Base-by-base conservation (phyloP, 1,140 invertebrate species). In the Sminthurides bifidus region DNA sequence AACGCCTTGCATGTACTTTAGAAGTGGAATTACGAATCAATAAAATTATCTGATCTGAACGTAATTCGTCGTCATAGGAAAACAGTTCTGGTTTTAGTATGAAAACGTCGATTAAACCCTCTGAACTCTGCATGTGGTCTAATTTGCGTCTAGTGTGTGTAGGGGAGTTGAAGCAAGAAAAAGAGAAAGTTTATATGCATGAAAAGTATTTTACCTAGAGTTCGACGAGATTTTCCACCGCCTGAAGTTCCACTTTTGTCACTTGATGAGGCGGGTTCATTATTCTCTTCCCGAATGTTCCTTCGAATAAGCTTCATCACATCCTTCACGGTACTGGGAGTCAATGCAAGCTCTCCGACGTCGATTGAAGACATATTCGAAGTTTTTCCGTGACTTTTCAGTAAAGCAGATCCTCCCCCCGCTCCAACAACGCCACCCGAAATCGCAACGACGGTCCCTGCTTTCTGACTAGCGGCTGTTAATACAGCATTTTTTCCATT, bases 401-500 rank as follows among this genome's bases (percentile, higher is more conserved):
- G 29, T 3, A 10, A 4, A 30, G 52, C 15, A 17, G 41, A 19
- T 12, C 27, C n/a, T 19, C 33, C 33, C 12, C 33, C 15, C 10
- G 26, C 41, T 5, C 31, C 44, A 38, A 35, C 40, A 1, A 17
- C 26, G 1, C 38, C 17, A 23, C 58, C 26, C 14, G 54, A 52
- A n/a, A 45, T 14, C 2, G 43, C 54, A 27, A 37, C 27, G 21
- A 24, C 48, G 17, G 37, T 21, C 12, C 17, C 26, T n/a, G 46
- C 33, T 26, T 58, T 58, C 26, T 57, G 54, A 4, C 58, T 52
- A 2, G 54, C 56, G 26, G 63, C 63, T 27, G 63, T 59, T 8
- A 65, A 33, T 31, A 65, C 63, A 15, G 63, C 59, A 44, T 65
- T 65, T 33, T 65, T 65, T 29, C 63, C 63, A 57, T 65, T 65